A percentile compares a stretch with the other conserved stretches of the same genome.
Evolutionary conservation across 1,140 invertebrate genomes (phyloP).

Genomic region (Papilio dardanus): DNA sequence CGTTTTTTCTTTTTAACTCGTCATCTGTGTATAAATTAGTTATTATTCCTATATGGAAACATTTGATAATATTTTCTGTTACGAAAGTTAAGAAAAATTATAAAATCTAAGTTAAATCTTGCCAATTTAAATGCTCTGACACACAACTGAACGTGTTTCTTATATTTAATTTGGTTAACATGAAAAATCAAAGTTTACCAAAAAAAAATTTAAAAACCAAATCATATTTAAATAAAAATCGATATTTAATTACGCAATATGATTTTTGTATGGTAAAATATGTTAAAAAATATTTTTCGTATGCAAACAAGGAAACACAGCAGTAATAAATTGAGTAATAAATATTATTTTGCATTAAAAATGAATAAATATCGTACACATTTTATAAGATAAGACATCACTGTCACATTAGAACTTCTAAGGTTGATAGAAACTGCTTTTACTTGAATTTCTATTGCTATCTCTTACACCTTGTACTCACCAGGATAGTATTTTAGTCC

Average conservation of each 20-base stretch:
- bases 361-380: too few species aligned
- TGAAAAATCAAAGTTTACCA: slow-evolving; percentile 2
- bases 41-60: not conserved
- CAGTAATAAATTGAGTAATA: not conserved
- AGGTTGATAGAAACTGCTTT: too few species aligned
- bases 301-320: not conserved
- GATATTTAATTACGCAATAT: not conserved
- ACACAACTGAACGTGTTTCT: not conserved
- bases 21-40: too few species aligned
- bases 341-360: too few species aligned
- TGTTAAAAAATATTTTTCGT: not conserved
- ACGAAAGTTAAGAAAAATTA: not conserved
- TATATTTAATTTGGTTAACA: not conserved
- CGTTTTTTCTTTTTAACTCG: too few species aligned
- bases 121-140: not conserved
- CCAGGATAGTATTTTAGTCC: too few species aligned
- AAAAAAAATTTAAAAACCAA: slow-evolving; percentile 12
- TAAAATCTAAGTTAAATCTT: not conserved
- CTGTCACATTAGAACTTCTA: too few species aligned
- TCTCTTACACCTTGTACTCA: too few species aligned
- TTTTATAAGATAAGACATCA: too few species aligned
- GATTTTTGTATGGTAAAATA: not conserved
- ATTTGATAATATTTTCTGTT: not conserved
- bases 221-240: not conserved
- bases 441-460: too few species aligned